Conservation (phyloP, 1,140 invertebrate genomes). For the Ceratosolen fusciceps region DNA sequence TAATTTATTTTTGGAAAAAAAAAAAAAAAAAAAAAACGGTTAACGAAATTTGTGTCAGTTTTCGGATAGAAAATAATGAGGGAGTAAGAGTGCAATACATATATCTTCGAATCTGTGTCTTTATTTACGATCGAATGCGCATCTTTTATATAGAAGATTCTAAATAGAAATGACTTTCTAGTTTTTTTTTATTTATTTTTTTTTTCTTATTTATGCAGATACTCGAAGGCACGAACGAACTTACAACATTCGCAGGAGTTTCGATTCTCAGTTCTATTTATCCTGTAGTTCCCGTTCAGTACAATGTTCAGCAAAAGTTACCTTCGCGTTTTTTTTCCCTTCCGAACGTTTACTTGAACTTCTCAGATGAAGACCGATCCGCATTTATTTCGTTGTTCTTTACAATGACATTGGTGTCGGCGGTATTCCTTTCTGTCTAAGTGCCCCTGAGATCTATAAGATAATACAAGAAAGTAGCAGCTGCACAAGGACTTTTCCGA, state of each 20-base stretch:
- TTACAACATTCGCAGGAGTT: not conserved
- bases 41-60: no score
- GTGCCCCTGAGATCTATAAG: conserved; percentile 1
- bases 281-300: not conserved
- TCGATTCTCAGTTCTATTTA: not conserved
- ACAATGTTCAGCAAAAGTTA: not conserved
- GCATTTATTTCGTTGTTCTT: conserved; percentile 5
- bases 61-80: no score
- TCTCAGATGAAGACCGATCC: not conserved
- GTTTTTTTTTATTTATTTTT: no score
- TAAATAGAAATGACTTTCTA: conserved; percentile 15
- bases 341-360: not conserved
- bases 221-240: not conserved
- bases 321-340: not conserved
- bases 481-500: not conserved
- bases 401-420: not conserved
- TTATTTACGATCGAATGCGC: no score
- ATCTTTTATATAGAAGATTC: no score
- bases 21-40: no score
- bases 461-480: not conserved
- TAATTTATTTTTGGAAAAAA: not conserved
- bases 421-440: conserved; percentile 28
- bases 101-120: no score
- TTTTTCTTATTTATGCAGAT: not conserved
- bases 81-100: no score